Evolutionary conservation across 1,140 invertebrate species (phyloP), one percentile per base, ranked within the genome.

Genomic region (Drosophila yakuba): DNA sequence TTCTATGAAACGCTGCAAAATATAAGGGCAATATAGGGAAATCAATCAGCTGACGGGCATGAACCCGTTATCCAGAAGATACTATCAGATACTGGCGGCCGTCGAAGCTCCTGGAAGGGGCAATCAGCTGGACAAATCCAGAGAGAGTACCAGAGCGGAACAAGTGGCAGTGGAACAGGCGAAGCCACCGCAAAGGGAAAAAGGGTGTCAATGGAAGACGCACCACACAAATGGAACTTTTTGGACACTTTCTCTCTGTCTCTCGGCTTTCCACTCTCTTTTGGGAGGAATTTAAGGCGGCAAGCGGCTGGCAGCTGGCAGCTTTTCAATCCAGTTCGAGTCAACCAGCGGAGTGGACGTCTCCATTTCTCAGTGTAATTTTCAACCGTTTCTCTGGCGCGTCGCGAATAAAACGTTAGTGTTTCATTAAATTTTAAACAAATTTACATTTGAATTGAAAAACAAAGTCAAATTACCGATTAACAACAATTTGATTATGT

Each of bases 131-230:
- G 41, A 80, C 61, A 3, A 63, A 57, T 50, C 36, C 61, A 59
- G 43, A 35, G 23, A 59, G 59, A 32, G 58, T 17, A 1, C 11
- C 15, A 11, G 61, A 32, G n/a, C 28, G 41, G 57, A 72, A 47
- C 45, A 5, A 43, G 10, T 58, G 60, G 55, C 52, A 60, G 56
- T 52, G 69, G 32, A 35, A 61, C 43, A 20, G 43, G 25, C 50
- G 17, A 35, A 35, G 17, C 32, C 44, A 63, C 45, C 56, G 51
- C 58, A 59, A 85, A 41, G 28, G 69, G 48, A 59, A 44, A 84
- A 83, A 88, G 80, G 72, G 88, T 91, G 88, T 91, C 88, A 91
- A 88, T 91, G 88, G 88, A 91, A 89, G 56, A 73, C 56, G 17
- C 20, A 20, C 1, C 20, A 20, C 57, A 59, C 75, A 45, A 75